Conservation (phyloP, 2,113 vertebrate genomes). For the Malurus elegans region DNA sequence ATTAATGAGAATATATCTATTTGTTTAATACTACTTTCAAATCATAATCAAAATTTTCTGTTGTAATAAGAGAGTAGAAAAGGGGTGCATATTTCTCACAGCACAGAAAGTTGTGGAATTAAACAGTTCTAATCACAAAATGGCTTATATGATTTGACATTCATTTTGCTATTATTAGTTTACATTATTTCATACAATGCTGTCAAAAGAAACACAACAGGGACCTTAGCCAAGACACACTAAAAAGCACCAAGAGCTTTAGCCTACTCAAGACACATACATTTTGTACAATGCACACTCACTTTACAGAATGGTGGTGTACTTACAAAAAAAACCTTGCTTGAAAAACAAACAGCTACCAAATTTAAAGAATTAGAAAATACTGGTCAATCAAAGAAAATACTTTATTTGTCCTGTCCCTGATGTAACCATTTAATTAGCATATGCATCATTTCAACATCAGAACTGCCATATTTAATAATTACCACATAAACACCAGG, state of each 20-base stretch:
- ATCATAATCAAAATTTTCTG: neutral
- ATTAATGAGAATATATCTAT: neutral
- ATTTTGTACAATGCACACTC: neutral
- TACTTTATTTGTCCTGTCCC: neutral
- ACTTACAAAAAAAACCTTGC: neutral
- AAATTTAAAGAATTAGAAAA: neutral
- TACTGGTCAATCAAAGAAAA: neutral
- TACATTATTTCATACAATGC: neutral
- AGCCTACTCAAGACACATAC: neutral
- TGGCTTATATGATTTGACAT: neutral
- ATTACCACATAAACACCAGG: neutral
- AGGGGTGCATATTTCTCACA: neutral
- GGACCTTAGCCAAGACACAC: neutral
- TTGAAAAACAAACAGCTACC: neutral
- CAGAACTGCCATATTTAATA: neutral
- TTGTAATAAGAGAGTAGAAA: neutral
- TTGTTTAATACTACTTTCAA: neutral
- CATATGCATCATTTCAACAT: neutral
- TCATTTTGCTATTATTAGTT: neutral
- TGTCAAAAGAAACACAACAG: neutral
- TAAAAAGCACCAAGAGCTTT: neutral
- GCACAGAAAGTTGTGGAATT: neutral
- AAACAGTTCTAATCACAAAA: neutral
- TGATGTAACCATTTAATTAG: neutral
- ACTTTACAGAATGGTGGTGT: neutral